These are phyloP conservation scores for Steinernema khuongi DNA, from an alignment of 1,140 invertebrate species.

Conservation along the genomic window DNA sequence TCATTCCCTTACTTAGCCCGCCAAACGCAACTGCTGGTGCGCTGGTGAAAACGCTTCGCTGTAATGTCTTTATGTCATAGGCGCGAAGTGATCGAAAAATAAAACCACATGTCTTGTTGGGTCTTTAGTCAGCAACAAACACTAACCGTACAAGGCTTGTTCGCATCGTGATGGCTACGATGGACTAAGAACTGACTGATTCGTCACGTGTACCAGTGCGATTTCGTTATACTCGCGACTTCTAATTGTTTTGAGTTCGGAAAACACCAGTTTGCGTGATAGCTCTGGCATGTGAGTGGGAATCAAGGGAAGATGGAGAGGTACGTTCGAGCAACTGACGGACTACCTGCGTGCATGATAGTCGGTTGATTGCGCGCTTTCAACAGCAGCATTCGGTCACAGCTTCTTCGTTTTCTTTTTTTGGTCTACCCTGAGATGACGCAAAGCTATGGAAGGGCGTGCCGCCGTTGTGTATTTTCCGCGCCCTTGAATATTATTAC, in stretches of 20 bases:
- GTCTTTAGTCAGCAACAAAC: background rate
- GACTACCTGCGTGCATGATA: background rate
- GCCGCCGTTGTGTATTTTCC: background rate
- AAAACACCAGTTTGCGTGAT: background rate
- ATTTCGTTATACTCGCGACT: too few relatives aligned
- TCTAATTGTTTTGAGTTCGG: background rate
- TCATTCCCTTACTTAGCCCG: background rate
- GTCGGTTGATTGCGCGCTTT: background rate
- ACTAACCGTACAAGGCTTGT: background rate
- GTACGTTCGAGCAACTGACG: background rate
- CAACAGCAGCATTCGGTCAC: constrained; percentile 1
- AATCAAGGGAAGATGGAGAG: background rate
- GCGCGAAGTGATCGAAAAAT: background rate
- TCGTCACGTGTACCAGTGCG: too few relatives aligned
- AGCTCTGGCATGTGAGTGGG: background rate
- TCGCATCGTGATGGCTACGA: too few relatives aligned
- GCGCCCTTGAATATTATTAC: constrained; percentile 15
- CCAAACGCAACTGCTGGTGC: background rate
- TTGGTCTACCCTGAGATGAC: background rate
- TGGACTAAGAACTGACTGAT: too few relatives aligned
- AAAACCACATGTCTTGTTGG: background rate
- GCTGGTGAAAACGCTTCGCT: background rate
- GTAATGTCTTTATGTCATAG: constrained; percentile 11
- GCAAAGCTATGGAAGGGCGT: constrained; percentile 2
- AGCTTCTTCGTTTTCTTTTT: constrained; percentile 13